Evolutionary conservation across 2,113 vertebrate genomes (phyloP).

Genomic region (Megaleporinus macrocephalus): DNA sequence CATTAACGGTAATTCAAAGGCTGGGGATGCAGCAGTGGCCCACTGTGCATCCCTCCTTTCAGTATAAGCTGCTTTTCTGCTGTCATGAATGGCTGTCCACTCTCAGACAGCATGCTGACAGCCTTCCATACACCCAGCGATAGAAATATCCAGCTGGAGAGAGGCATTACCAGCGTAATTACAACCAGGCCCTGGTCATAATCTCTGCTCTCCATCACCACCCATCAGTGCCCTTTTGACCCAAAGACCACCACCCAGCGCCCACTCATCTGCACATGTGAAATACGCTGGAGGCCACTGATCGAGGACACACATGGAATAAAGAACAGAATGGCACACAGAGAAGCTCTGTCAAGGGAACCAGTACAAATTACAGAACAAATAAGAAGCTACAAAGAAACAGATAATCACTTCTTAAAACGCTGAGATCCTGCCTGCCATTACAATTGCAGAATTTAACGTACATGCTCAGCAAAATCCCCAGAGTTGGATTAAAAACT

Average conservation of each 20-base stretch:
- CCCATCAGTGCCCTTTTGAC: constrained; percentile 17
- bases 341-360: neutral
- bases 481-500: neutral
- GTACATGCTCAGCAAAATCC: neutral
- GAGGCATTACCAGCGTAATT: constrained; percentile 54
- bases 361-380: neutral
- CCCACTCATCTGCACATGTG: constrained; percentile 5
- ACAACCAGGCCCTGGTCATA: constrained; percentile 38
- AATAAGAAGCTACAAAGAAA: neutral
- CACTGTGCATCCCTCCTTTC: constrained; percentile 16
- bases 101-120: constrained; percentile 19
- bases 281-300: neutral
- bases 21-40: constrained; percentile 15
- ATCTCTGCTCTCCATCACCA: constrained; percentile 40
- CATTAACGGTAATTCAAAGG: constrained; percentile 30
- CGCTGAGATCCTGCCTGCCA: neutral
- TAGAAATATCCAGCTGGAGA: constrained; percentile 44
- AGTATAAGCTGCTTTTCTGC: constrained; percentile 48
- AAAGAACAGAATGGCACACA: neutral
- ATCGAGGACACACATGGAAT: neutral
- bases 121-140: constrained; percentile 39
- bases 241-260: neutral
- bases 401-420: no score
- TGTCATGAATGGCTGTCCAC: neutral
- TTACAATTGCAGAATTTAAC: neutral